Evolutionary conservation across 2,888 invertebrate genomes (phyloP).

Genomic region (Pyrgus malvae): DNA sequence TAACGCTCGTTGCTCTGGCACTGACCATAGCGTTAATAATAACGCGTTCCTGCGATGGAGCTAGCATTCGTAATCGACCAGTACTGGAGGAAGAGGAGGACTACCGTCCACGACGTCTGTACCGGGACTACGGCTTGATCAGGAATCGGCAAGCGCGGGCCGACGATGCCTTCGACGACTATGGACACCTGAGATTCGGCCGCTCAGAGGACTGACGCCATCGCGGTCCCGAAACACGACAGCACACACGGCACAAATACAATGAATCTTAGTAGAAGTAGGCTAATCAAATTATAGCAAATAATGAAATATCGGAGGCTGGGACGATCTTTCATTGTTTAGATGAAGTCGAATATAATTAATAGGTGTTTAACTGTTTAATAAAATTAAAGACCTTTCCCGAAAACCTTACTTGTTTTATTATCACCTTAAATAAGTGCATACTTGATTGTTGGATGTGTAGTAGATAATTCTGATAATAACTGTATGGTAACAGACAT

Average conservation of each 20-base stretch:
- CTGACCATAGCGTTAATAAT: constrained; percentile 49
- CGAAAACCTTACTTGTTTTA: neutral
- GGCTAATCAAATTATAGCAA: neutral
- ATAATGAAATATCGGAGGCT: constrained; percentile 55
- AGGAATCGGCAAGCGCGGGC: constrained; percentile 57
- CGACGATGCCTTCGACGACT: constrained; percentile 87
- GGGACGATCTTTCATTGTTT: constrained; percentile 48
- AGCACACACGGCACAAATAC: constrained; percentile 24
- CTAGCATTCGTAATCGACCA: constrained; percentile 45
- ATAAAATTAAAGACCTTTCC: neutral
- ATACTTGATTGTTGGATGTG: too few relatives aligned
- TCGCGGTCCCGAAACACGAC: constrained; percentile 27
- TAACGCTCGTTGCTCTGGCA: constrained; percentile 49
- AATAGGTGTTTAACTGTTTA: neutral
- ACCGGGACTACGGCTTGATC: constrained; percentile 84
- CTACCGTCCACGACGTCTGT: constrained; percentile 52
- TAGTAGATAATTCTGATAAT: too few relatives aligned
- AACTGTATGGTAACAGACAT: too few relatives aligned
- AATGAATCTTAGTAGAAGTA: too few relatives aligned
- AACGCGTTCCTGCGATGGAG: constrained; percentile 53
- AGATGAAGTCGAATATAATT: neutral
- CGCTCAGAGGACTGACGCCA: constrained; percentile 77
- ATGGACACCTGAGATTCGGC: constrained; percentile 88
- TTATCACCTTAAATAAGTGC: too few relatives aligned
- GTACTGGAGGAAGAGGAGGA: constrained; percentile 65